Percentiles rank a stretch among this genome's conserved stretches.
Conservation (phyloP, 1,140 invertebrate species). For the Tigriopus japonicus region DNA sequence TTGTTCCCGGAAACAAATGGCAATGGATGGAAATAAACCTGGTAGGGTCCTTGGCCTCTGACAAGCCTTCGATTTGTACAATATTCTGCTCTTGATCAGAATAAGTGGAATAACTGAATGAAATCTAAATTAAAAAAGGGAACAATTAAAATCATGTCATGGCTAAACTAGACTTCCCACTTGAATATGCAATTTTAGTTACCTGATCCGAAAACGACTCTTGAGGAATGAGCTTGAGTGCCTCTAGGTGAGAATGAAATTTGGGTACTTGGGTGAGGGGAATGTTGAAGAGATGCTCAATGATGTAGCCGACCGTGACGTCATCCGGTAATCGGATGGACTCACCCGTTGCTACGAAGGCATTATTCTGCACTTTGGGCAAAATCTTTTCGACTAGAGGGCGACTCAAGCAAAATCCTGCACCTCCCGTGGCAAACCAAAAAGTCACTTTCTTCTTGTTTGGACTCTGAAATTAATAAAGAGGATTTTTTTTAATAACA, state of each 20-base stretch:
- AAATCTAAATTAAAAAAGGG: no score
- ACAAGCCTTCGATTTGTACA: background rate
- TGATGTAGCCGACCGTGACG: constrained; percentile 91
- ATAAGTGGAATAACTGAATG: no score
- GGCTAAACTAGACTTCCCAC: background rate
- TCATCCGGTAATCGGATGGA: constrained; percentile 73
- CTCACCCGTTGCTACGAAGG: constrained; percentile 79
- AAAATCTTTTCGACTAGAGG: constrained; percentile 83
- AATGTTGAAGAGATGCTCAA: constrained; percentile 69
- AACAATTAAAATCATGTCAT: background rate
- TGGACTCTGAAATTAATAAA: no score
- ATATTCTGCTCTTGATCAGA: no score
- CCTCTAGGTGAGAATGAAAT: constrained; percentile 91
- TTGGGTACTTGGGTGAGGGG: constrained; percentile 70
- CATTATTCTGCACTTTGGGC: constrained; percentile 74
- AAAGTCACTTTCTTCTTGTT: constrained; percentile 68
- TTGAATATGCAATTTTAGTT: background rate
- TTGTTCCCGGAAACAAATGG: background rate
- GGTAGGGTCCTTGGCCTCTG: background rate
- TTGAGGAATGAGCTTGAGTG: constrained; percentile 59
- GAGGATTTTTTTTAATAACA: no score
- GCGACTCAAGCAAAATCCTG: constrained; percentile 86
- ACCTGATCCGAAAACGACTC: background rate
- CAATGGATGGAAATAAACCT: background rate
- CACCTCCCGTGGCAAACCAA: constrained; percentile 96